Evolutionary conservation across 2,888 invertebrate species (phyloP).

Genomic region (Polyploca ridens): DNA sequence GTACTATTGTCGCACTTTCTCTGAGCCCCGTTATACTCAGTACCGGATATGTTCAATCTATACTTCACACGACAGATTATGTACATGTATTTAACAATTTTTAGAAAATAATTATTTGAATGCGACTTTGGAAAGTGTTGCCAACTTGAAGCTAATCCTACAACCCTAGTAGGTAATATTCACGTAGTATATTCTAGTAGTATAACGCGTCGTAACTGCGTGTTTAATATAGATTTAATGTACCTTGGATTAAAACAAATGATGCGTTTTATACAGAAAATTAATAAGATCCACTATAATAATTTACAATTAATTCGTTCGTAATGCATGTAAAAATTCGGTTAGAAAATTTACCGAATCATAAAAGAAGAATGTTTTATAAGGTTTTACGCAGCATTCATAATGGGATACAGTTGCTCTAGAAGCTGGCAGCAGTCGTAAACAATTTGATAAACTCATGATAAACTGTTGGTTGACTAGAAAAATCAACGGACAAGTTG

Average conservation of each 20-base stretch:
- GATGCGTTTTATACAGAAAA: too few species aligned
- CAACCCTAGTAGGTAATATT: too few species aligned
- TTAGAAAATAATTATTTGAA: not conserved
- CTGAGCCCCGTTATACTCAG: not conserved
- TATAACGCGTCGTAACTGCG: too few species aligned
- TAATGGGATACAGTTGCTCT: not conserved
- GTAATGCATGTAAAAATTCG: too few species aligned
- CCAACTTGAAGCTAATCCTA: too few species aligned
- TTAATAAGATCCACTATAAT: too few species aligned
- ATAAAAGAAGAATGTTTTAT: not conserved
- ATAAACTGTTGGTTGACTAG: not conserved
- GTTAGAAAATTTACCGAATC: not conserved
- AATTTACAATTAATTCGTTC: too few species aligned
- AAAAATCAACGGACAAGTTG: slow-evolving; percentile 5
- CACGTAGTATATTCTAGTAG: too few species aligned
- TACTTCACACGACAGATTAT: not conserved
- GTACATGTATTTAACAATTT: not conserved
- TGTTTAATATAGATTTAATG: too few species aligned
- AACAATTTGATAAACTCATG: not conserved
- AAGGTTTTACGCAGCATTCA: not conserved
- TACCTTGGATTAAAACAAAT: too few species aligned
- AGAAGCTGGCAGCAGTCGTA: not conserved
- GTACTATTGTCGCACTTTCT: slow-evolving; percentile 1
- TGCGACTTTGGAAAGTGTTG: too few species aligned
- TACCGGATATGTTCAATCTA: not conserved